These are phyloP conservation scores for Luffia ferchaultella DNA, from an alignment of 2,888 invertebrate genomes.

Conservation along the genomic window DNA sequence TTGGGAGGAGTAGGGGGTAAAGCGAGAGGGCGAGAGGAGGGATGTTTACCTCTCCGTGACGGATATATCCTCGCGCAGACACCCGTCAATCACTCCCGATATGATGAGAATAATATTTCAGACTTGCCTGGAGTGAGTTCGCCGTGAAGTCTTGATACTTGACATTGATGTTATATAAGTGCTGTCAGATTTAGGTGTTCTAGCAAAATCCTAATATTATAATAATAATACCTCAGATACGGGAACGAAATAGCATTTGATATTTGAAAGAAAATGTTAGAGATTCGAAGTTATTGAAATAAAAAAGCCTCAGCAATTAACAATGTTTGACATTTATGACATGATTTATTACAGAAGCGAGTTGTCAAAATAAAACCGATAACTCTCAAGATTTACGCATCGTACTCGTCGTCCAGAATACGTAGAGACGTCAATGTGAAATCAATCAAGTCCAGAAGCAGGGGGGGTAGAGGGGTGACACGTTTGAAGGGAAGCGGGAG, in stretches of 20 bases:
- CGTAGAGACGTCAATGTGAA: constrained; percentile 53
- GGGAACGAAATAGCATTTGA: too few species aligned
- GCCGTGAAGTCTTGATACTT: constrained; percentile 27
- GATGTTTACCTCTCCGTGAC: constrained; percentile 51
- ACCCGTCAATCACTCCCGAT: constrained; percentile 56
- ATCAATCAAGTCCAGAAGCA: constrained; percentile 49
- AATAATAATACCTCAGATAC: too few species aligned
- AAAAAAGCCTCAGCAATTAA: too few species aligned
- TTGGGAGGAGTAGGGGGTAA: constrained; percentile 19
- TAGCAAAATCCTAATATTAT: too few species aligned
- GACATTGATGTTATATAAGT: too few species aligned
- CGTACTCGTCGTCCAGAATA: constrained; percentile 21
- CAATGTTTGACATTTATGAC: too few species aligned
- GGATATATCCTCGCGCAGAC: constrained; percentile 60
- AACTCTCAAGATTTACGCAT: neutral
- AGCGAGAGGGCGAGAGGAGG: constrained; percentile 20
- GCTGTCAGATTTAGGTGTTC: too few species aligned
- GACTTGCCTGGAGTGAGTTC: constrained; percentile 17
- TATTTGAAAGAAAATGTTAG: too few species aligned
- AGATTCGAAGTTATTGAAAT: too few species aligned
- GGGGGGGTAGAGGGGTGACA: neutral
- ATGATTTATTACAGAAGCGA: too few species aligned
- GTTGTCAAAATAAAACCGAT: too few species aligned
- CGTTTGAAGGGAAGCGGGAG: constrained; percentile 10
- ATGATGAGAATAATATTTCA: constrained; percentile 63